Evolutionary conservation across 2,797 vertebrate species (phyloP).

Genomic region (Neosilurus mollespiculum): DNA sequence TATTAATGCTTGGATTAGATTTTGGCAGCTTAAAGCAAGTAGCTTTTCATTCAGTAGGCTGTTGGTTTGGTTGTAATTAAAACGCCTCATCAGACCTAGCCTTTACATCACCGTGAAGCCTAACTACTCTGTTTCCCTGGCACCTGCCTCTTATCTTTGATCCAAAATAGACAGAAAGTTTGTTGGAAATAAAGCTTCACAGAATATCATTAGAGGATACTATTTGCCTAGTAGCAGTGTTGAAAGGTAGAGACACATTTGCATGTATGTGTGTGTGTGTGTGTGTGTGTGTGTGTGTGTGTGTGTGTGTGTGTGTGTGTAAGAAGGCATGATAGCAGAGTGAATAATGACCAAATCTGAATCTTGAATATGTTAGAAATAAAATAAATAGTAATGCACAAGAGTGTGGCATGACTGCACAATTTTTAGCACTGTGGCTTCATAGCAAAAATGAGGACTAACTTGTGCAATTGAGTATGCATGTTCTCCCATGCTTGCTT

Average conservation of each 20-base stretch:
- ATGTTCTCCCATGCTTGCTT: too few relatives aligned
- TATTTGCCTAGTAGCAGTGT: background rate
- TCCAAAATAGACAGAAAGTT: background rate
- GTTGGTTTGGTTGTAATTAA: constrained; percentile 66
- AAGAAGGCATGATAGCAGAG: background rate
- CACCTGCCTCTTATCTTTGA: background rate
- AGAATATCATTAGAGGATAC: background rate
- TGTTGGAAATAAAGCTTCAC: background rate
- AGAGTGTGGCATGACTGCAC: too few relatives aligned
- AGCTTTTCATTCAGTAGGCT: constrained; percentile 63
- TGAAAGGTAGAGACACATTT: background rate
- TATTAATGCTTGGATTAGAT: constrained; percentile 11
- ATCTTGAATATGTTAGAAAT: background rate
- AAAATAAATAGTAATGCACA: background rate
- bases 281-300: background rate
- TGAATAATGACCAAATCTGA: background rate
- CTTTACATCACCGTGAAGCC: constrained; percentile 42
- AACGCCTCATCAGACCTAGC: constrained; percentile 43
- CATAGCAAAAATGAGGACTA: too few relatives aligned
- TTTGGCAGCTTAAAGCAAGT: constrained; percentile 47
- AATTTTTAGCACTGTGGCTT: too few relatives aligned
- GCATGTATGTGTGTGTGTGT: background rate
- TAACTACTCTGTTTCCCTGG: background rate
- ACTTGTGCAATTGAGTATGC: too few relatives aligned
- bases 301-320: background rate